These are phyloP conservation scores for Vombatus ursinus DNA, from an alignment of 2,113 vertebrate species.

Conservation along the genomic window DNA sequence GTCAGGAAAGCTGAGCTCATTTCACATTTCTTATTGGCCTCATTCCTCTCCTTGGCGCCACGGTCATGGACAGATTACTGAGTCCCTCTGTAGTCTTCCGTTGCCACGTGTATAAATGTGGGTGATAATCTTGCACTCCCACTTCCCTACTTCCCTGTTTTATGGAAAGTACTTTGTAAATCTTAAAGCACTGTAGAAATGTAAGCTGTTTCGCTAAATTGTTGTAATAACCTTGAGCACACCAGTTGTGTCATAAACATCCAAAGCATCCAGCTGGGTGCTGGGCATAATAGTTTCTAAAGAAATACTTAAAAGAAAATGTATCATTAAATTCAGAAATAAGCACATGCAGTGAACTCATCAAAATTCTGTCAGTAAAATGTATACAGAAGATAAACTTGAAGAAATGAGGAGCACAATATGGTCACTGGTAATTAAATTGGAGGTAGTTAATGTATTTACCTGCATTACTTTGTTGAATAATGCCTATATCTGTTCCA, in stretches of 20 bases:
- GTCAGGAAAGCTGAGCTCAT: background rate
- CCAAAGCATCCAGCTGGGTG: background rate
- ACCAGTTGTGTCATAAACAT: background rate
- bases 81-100: background rate
- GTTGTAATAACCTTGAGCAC: background rate
- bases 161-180: background rate
- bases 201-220: background rate
- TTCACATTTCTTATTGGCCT: background rate
- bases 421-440: background rate
- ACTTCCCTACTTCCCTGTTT: background rate
- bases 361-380: background rate
- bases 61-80: background rate
- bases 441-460: background rate
- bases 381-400: background rate
- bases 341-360: background rate
- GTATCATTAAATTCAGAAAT: background rate
- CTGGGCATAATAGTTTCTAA: background rate
- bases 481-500: background rate
- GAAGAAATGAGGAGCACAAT: background rate
- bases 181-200: background rate
- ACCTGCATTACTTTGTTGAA: background rate
- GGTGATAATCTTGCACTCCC: background rate
- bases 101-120: background rate
- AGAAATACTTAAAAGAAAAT: background rate
- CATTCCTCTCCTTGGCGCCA: background rate